phyloP scores from a whole-genome alignment of 1,140 invertebrate genomes.

The Pissodes strobi region DNA sequence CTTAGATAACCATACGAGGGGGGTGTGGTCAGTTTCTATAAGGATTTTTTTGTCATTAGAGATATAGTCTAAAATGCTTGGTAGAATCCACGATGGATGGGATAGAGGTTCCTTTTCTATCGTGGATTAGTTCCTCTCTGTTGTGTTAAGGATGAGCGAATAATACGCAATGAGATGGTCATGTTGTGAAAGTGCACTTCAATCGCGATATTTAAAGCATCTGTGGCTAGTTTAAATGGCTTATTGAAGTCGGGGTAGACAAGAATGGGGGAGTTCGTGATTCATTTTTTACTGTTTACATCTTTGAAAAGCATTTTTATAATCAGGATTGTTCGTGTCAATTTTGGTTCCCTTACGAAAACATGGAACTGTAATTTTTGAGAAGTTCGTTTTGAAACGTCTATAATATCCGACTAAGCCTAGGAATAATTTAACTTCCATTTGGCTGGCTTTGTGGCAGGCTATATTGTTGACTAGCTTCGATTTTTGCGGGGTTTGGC shows the following conservation, averaged over 20 bases:
- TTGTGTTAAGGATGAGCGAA: conserved; percentile 32
- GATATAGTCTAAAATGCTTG: conserved; percentile 27
- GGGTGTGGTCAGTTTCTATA: conserved; percentile 32
- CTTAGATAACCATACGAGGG: conserved; percentile 24
- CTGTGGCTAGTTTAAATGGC: not conserved
- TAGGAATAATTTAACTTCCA: conserved; percentile 38
- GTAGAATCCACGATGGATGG: conserved; percentile 33
- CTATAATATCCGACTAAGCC: too few relatives aligned
- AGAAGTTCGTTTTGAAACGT: conserved; percentile 25
- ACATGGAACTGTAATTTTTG: conserved; percentile 22
- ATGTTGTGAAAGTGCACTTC: conserved; percentile 12
- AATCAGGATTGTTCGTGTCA: not conserved
- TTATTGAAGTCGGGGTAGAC: not conserved
- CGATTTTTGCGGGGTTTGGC: too few relatives aligned
- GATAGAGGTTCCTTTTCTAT: conserved; percentile 46
- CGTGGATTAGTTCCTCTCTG: conserved; percentile 41
- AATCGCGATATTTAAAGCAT: not conserved
- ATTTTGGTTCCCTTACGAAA: conserved; percentile 42
- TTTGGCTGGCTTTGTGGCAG: conserved; percentile 9
- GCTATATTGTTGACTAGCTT: conserved; percentile 11
- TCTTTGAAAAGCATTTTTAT: not conserved
- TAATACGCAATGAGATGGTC: not conserved
- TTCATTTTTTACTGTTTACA: not conserved
- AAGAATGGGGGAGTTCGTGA: not conserved
- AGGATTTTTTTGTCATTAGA: conserved; percentile 5